A percentile compares a stretch with the other conserved stretches of the same genome.
phyloP scores from a whole-genome alignment of 2,888 invertebrate genomes.

The Agriotes lineatus region DNA sequence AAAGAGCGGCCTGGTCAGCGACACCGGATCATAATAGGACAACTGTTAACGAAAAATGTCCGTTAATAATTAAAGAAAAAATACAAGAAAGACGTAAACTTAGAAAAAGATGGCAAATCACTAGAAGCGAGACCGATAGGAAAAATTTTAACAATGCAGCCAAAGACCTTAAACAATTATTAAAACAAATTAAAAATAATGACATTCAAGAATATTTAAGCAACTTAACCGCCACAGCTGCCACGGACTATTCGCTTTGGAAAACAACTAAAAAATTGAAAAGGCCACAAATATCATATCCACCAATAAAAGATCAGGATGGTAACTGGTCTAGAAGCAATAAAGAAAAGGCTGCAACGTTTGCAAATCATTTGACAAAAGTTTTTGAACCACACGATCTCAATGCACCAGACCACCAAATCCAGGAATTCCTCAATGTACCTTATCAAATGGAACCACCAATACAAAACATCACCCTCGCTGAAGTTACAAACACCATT shows the following conservation, averaged over 20 bases:
- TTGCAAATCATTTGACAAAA: not conserved
- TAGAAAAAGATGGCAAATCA: slow-evolving; percentile 18
- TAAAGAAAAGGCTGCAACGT: not conserved
- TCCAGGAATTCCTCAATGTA: too few species aligned
- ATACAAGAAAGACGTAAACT: slow-evolving; percentile 12
- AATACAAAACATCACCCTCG: too few species aligned
- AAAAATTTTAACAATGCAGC: too few species aligned
- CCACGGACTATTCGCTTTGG: too few species aligned
- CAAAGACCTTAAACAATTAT: too few species aligned
- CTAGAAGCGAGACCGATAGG: slow-evolving; percentile 16
- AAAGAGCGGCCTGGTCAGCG: too few species aligned
- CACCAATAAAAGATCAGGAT: too few species aligned
- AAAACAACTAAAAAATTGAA: slow-evolving; percentile 24
- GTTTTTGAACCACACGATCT: not conserved
- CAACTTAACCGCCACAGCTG: not conserved
- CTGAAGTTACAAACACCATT: too few species aligned
- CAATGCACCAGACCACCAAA: not conserved
- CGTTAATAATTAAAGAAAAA: slow-evolving; percentile 15
- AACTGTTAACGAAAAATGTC: slow-evolving; percentile 11
- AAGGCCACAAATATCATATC: slow-evolving; percentile 4
- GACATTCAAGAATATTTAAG: not conserved
- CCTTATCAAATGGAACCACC: too few species aligned
- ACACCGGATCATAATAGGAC: too few species aligned
- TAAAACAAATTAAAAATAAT: too few species aligned
- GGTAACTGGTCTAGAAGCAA: not conserved